phyloP scores from a whole-genome alignment of 2,797 vertebrate genomes.

The Tenualosa thibaudeaui region DNA sequence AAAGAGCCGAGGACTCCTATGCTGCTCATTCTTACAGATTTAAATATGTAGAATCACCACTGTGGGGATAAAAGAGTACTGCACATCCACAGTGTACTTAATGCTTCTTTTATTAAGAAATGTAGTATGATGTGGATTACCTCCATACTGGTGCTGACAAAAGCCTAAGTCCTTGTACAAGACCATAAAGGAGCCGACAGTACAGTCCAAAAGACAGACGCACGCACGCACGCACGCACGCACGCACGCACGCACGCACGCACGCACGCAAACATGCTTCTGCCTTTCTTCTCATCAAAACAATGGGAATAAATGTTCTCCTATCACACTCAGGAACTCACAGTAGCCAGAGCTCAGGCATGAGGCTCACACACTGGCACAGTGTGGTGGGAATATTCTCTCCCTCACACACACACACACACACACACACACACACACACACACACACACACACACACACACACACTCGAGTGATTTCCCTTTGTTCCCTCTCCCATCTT shows the following conservation, averaged over 20 bases:
- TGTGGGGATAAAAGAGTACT: not conserved
- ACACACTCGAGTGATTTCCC: slow-evolving; percentile 20
- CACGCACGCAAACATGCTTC: not conserved
- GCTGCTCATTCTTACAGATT: not conserved
- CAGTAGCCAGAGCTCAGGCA: not conserved
- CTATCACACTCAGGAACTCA: not conserved
- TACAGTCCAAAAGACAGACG: not conserved
- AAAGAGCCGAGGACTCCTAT: not conserved
- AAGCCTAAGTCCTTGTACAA: not conserved
- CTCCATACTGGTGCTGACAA: not conserved
- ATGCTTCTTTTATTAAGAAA: not conserved
- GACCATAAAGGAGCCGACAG: not conserved
- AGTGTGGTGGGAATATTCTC: not conserved
- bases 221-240: too few relatives aligned
- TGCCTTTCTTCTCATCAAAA: not conserved
- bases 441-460: not conserved
- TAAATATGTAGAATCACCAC: not conserved
- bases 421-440: not conserved
- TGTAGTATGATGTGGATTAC: not conserved
- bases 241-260: too few relatives aligned
- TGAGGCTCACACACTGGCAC: not conserved
- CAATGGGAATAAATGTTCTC: not conserved
- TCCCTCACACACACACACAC: not conserved
- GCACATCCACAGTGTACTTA: not conserved
- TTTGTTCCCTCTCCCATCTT: slow-evolving; percentile 7